phyloP scores from a whole-genome alignment of 2,113 vertebrate genomes.

The Halichoeres trimaculatus region DNA sequence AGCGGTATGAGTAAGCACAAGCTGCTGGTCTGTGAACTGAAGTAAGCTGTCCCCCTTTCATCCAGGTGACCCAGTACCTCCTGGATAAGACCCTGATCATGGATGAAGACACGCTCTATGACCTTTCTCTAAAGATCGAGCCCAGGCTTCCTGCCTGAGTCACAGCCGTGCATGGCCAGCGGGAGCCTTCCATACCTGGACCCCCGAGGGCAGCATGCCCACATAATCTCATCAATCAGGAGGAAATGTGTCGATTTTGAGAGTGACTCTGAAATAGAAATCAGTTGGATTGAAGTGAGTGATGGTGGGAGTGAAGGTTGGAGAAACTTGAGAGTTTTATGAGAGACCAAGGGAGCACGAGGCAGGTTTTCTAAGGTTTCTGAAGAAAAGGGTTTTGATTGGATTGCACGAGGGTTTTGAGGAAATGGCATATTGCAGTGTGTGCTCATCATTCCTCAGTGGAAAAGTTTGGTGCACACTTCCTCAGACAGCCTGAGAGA shows the following conservation, averaged over 20 bases:
- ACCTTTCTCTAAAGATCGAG: conserved; percentile 96
- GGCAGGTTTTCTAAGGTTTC: conserved; percentile 14
- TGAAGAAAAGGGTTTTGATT: conserved; percentile 8
- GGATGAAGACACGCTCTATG: conserved; percentile 97
- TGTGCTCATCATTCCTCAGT: conserved; percentile 41
- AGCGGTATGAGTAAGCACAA: no score
- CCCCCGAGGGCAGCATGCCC: conserved; percentile 49
- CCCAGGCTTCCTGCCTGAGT: conserved; percentile 96
- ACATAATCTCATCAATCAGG: conserved; percentile 53
- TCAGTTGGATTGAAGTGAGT: conserved; percentile 31
- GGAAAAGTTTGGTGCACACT: conserved; percentile 29
- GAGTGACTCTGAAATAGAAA: conserved; percentile 32
- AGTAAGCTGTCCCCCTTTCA: background rate
- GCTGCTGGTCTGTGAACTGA: background rate
- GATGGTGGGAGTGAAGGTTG: background rate
- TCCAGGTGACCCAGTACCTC: conserved; percentile 96
- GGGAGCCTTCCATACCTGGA: conserved; percentile 48
- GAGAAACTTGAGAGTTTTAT: conserved; percentile 29
- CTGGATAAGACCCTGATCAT: conserved; percentile 96
- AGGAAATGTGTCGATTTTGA: conserved; percentile 45
- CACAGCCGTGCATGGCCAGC: conserved; percentile 50
- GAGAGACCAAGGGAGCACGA: conserved; percentile 15
- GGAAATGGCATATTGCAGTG: conserved; percentile 27
- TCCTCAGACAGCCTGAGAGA: conserved; percentile 47
- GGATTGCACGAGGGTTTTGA: conserved; percentile 43